Percentiles rank a stretch among this genome's conserved stretches.
phyloP scores from a whole-genome alignment of 2,113 vertebrate genomes.

The Hypanus sabinus region DNA sequence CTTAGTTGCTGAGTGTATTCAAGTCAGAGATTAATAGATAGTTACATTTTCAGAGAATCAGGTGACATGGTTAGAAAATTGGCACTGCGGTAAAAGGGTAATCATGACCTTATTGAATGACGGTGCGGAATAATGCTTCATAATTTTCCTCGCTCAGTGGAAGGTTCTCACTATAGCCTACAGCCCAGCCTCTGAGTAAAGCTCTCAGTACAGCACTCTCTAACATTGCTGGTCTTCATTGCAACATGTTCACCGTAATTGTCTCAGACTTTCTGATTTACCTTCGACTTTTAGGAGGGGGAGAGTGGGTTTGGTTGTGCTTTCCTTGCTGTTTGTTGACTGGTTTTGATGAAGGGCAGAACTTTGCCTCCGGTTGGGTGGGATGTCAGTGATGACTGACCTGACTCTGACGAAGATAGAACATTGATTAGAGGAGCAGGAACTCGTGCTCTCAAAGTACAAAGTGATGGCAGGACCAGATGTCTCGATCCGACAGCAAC shows the following conservation, averaged over 20 bases:
- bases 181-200: too few species aligned
- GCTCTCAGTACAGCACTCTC: neutral
- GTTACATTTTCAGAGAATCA: too few species aligned
- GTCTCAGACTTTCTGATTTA: neutral
- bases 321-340: neutral
- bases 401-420: neutral
- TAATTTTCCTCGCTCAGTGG: neutral
- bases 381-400: too few species aligned
- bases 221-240: neutral
- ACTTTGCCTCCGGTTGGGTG: neutral
- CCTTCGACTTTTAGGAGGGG: neutral
- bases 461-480: neutral
- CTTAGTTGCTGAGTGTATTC: too few species aligned
- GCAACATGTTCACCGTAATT: neutral
- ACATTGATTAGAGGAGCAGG: neutral
- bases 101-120: too few species aligned
- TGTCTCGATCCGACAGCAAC: neutral
- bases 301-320: too few species aligned
- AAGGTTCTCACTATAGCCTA: neutral
- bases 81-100: too few species aligned
- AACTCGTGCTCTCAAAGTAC: neutral
- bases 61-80: too few species aligned
- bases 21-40: too few species aligned
- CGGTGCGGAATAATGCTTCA: too few species aligned
- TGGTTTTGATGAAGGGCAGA: neutral